Conservation (phyloP, 2,113 vertebrate genomes). For the Dermatemys mawii region DNA sequence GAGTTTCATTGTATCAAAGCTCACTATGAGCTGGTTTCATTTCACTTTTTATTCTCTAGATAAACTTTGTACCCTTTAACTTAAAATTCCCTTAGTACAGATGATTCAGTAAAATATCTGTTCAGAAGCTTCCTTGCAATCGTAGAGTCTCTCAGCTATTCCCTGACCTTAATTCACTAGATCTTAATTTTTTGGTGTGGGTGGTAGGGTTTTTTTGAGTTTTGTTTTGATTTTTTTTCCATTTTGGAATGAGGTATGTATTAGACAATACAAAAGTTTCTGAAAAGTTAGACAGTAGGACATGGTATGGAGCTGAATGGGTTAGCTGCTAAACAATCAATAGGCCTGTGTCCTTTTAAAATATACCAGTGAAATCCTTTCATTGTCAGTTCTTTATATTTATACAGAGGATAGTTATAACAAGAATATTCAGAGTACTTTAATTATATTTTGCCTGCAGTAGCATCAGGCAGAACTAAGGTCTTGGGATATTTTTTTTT, state of each 20-base stretch:
- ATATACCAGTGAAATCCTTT: slow-evolving; percentile 47
- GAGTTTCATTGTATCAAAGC: neutral
- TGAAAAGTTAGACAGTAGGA: neutral
- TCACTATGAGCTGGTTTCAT: neutral
- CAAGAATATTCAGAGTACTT: slow-evolving; percentile 41
- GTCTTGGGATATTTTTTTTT: slow-evolving; percentile 14
- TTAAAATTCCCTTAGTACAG: neutral
- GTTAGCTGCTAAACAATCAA: slow-evolving; percentile 23
- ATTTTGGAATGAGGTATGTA: neutral
- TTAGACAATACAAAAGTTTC: neutral
- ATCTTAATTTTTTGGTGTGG: neutral
- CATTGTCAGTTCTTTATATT: slow-evolving; percentile 45
- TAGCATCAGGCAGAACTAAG: slow-evolving; percentile 33
- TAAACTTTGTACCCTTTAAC: neutral
- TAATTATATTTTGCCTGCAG: slow-evolving; percentile 52
- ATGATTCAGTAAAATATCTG: neutral
- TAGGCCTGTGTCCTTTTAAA: slow-evolving; percentile 16
- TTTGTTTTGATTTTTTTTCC: neutral
- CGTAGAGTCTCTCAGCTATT: neutral
- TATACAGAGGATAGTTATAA: slow-evolving; percentile 32
- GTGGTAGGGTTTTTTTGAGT: neutral
- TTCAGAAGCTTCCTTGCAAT: neutral
- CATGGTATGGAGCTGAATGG: slow-evolving; percentile 18
- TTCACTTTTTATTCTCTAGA: neutral
- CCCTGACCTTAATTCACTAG: neutral